These are phyloP conservation scores for Corythoichthys intestinalis DNA, from an alignment of 2,113 vertebrate genomes.

Conservation along the genomic window DNA sequence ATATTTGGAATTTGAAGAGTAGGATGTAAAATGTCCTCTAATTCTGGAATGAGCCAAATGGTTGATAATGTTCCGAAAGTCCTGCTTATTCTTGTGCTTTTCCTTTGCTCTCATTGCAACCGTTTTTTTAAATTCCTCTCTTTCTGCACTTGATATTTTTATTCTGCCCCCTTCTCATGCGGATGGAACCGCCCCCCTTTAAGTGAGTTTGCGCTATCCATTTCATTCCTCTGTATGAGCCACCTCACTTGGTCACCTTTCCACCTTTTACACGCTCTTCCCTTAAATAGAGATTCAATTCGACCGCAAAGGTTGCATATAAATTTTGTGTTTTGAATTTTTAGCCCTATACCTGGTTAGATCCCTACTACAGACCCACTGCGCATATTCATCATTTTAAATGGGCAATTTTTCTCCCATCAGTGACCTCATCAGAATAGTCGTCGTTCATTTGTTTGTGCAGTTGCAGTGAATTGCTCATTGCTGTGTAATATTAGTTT, in stretches of 20 bases:
- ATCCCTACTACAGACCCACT: not conserved
- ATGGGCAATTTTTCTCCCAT: not conserved
- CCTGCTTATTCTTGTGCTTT: slow-evolving; percentile 16
- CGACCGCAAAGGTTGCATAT: not conserved
- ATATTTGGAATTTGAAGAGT: too few species aligned
- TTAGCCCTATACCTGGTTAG: not conserved
- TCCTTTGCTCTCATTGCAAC: slow-evolving; percentile 33
- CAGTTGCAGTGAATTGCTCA: not conserved
- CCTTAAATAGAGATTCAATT: not conserved
- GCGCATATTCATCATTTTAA: not conserved
- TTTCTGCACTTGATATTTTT: slow-evolving; percentile 20
- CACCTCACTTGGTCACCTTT: slow-evolving; percentile 1
- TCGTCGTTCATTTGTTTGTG: not conserved
- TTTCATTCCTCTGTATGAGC: slow-evolving; percentile 20
- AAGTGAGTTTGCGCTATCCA: slow-evolving; percentile 33
- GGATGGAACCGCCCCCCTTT: slow-evolving; percentile 15
- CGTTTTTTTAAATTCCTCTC: slow-evolving; percentile 3
- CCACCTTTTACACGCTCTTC: not conserved
- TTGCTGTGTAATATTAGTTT: not conserved
- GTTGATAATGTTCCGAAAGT: not conserved
- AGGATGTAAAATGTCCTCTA: too few species aligned
- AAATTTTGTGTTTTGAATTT: not conserved
- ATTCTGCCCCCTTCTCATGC: slow-evolving; percentile 25
- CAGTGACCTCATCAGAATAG: not conserved
- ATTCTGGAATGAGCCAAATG: too few species aligned